These are phyloP conservation scores for Tipula confusa DNA, from an alignment of 2,888 invertebrate species.

Conservation along the genomic window DNA sequence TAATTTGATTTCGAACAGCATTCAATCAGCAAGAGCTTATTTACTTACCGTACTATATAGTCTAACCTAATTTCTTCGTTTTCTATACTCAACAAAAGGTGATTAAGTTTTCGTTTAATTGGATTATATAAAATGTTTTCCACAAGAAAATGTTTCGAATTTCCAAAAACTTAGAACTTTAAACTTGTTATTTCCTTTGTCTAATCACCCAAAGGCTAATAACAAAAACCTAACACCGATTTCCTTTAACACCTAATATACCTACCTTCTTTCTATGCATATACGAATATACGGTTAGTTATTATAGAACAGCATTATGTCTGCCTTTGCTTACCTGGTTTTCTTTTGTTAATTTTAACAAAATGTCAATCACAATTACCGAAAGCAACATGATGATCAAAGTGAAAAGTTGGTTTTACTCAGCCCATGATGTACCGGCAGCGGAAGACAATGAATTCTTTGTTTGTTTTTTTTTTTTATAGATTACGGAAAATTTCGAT, in stretches of 20 bases:
- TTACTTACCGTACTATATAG: neutral
- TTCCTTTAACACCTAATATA: neutral
- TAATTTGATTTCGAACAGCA: neutral
- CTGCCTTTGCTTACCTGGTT: neutral
- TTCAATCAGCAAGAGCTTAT: neutral
- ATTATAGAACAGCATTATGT: neutral
- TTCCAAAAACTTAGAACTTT: neutral
- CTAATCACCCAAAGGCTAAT: neutral
- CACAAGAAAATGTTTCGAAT: neutral
- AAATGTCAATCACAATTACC: slow-evolving; percentile 25
- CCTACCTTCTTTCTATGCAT: neutral
- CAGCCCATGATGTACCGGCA: neutral
- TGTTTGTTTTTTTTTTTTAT: neutral
- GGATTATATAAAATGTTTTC: neutral
- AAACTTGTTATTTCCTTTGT: neutral
- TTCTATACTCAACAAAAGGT: neutral
- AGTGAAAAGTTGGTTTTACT: neutral
- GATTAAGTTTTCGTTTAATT: neutral
- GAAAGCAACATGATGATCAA: neutral
- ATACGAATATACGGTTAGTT: neutral
- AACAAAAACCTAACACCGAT: neutral
- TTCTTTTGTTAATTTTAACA: neutral
- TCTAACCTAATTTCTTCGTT: neutral
- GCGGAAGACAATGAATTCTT: neutral
- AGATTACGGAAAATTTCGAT: neutral